Conservation (phyloP, 2,797 vertebrate species). For the Kryptolebias ocellatus region DNA sequence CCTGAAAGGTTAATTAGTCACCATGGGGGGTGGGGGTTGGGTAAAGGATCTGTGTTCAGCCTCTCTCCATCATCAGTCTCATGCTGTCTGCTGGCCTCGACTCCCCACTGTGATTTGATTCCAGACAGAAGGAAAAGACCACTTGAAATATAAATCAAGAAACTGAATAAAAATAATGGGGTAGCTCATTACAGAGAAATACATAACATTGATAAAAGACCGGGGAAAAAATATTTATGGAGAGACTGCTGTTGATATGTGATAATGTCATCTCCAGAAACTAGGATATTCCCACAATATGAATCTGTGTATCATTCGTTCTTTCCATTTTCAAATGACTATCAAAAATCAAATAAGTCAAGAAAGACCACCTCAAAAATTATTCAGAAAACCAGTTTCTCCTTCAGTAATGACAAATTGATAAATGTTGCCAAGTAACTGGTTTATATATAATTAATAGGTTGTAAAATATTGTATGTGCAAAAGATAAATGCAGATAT, state of each 20-base stretch:
- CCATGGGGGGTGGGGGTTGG: conserved; percentile 53
- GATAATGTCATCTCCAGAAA: conserved; percentile 6
- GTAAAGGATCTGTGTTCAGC: conserved; percentile 49
- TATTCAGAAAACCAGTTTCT: too few relatives aligned
- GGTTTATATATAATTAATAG: too few relatives aligned
- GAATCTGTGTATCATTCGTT: too few relatives aligned
- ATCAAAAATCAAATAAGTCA: too few relatives aligned
- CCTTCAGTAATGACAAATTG: too few relatives aligned
- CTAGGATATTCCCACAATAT: conserved; percentile 2
- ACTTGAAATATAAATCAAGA: conserved; percentile 64
- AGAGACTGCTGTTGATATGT: not conserved
- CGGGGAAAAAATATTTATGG: not conserved
- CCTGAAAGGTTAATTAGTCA: conserved; percentile 75
- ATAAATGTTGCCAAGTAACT: too few relatives aligned
- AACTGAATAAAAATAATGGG: conserved; percentile 32
- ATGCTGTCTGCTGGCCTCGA: conserved; percentile 35
- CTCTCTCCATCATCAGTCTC: conserved; percentile 43
- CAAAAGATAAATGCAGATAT: too few relatives aligned
- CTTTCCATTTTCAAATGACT: too few relatives aligned
- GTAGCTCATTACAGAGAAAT: conserved; percentile 30
- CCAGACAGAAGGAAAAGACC: conserved; percentile 49
- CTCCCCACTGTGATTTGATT: conserved; percentile 49
- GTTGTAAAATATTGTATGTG: too few relatives aligned
- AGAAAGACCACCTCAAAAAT: too few relatives aligned
- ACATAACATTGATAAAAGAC: not conserved